Evolutionary conservation across 2,113 vertebrate species (phyloP).

Genomic region (Edolisoma coerulescens): DNA sequence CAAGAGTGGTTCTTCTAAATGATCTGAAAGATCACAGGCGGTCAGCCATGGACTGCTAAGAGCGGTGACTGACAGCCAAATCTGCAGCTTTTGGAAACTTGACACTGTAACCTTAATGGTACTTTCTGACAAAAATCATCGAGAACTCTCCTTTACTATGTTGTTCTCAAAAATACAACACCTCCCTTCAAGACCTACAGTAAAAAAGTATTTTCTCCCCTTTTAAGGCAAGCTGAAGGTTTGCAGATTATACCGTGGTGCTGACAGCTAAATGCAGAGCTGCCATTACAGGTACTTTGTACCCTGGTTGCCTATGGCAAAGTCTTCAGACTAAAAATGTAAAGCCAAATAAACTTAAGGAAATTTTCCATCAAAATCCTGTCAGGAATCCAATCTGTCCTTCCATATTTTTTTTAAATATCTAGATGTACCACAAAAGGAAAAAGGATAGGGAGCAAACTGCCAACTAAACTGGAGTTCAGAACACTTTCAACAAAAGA

Average conservation of each 20-base stretch:
- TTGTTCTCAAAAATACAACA: neutral
- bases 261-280: neutral
- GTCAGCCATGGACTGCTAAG: too few relatives aligned
- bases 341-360: conserved; percentile 22
- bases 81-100: neutral
- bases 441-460: conserved; percentile 8
- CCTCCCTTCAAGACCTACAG: neutral
- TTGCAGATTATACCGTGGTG: neutral
- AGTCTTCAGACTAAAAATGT: neutral
- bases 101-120: neutral
- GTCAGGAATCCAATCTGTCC: conserved; percentile 25
- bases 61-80: neutral
- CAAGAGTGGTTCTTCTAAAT: neutral
- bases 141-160: neutral
- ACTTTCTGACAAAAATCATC: neutral
- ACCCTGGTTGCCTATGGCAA: neutral
- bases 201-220: neutral
- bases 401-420: neutral
- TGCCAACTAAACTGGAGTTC: neutral
- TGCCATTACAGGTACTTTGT: neutral
- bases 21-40: neutral
- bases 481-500: neutral
- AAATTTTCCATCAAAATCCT: conserved; percentile 55
- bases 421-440: conserved; percentile 9
- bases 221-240: neutral